phyloP scores from a whole-genome alignment of 1,140 invertebrate genomes.

The Drosophila kanapiae region DNA sequence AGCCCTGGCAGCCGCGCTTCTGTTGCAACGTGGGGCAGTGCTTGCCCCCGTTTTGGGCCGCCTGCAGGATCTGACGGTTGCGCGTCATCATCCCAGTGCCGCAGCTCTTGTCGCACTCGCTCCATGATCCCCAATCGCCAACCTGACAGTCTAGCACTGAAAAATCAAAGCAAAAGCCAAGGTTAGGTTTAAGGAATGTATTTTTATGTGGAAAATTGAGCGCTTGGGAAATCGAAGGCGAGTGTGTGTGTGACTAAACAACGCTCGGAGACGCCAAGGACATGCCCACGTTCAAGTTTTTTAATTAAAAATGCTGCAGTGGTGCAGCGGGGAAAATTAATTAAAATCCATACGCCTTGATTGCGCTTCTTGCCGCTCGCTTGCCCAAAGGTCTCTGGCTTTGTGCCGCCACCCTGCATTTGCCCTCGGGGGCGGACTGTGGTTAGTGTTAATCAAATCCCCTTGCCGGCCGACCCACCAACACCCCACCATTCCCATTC shows the following conservation, averaged over 20 bases:
- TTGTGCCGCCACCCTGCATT: constrained; percentile 28
- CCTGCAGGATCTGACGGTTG: constrained; percentile 87
- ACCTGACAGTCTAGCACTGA: constrained; percentile 92
- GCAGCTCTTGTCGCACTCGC: constrained; percentile 90
- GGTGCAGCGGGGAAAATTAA: constrained; percentile 71
- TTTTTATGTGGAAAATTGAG: not conserved
- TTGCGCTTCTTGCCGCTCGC: constrained; percentile 35
- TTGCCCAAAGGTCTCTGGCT: constrained; percentile 30
- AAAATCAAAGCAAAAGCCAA: constrained; percentile 54
- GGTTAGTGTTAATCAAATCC: constrained; percentile 61
- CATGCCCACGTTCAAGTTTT: constrained; percentile 53
- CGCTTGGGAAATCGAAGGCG: not conserved
- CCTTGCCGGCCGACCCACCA: too few species aligned
- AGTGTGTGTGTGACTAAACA: not conserved
- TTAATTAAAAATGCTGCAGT: constrained; percentile 74
- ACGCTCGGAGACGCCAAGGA: not conserved
- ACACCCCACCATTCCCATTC: too few species aligned
- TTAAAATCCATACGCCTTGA: constrained; percentile 79
- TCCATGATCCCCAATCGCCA: constrained; percentile 91
- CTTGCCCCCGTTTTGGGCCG: constrained; percentile 90
- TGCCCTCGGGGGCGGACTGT: constrained; percentile 7
- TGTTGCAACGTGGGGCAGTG: constrained; percentile 91
- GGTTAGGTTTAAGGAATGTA: too few species aligned
- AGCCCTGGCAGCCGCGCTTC: constrained; percentile 90
- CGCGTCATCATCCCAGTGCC: constrained; percentile 91